These are phyloP conservation scores for Rhabdornis inornatus DNA, from an alignment of 2,113 vertebrate genomes.

Conservation along the genomic window DNA sequence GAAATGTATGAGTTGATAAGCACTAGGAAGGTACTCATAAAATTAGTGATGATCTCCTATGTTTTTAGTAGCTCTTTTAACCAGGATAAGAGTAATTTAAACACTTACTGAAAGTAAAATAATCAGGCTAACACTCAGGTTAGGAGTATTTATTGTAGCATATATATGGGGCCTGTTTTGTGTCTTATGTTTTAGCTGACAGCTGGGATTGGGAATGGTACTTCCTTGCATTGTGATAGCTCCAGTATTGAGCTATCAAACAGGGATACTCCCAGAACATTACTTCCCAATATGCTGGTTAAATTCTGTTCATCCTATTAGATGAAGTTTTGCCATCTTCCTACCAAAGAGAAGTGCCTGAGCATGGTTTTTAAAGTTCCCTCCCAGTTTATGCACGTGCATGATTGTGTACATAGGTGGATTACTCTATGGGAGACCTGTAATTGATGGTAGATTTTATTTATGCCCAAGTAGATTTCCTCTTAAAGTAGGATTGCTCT, in stretches of 20 bases:
- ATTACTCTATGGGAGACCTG: background rate
- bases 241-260: background rate
- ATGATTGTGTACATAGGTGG: background rate
- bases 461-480: background rate
- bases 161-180: background rate
- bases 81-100: background rate
- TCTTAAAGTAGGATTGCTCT: background rate
- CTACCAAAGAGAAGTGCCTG: background rate
- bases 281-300: background rate
- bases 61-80: background rate
- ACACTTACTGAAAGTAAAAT: background rate
- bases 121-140: background rate
- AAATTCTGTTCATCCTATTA: background rate
- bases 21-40: background rate
- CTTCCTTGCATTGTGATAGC: background rate
- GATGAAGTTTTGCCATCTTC: background rate
- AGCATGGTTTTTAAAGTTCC: background rate
- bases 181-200: background rate
- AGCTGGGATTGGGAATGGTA: background rate
- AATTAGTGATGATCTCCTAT: background rate
- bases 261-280: background rate
- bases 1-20: background rate
- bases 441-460: background rate
- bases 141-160: background rate
- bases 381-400: accelerated